Conservation (phyloP, 2,113 vertebrate species). For the Sylvilagus bachmani region DNA sequence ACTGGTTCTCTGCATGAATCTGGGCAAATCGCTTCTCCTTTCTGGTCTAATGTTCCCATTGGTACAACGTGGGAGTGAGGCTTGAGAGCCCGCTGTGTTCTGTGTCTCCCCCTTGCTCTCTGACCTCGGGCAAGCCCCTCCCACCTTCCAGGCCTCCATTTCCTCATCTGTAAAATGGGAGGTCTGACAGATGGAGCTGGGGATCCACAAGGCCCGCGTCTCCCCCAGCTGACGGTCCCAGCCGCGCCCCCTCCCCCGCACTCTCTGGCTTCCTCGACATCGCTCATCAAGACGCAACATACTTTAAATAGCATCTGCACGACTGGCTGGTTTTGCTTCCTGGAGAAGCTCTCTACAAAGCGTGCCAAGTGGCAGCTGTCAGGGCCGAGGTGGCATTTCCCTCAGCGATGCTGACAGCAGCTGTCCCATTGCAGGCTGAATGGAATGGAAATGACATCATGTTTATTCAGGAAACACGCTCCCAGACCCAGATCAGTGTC, state of each 20-base stretch:
- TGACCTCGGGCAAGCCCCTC: background rate
- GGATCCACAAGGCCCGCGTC: background rate
- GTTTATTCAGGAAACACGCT: conserved; percentile 97
- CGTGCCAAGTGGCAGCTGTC: conserved; percentile 96
- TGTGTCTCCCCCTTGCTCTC: conserved; percentile 14
- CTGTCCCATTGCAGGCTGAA: conserved; percentile 95
- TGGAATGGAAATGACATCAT: conserved; percentile 97
- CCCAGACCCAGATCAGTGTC: conserved; percentile 94
- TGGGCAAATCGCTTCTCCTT: background rate
- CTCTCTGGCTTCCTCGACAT: conserved; percentile 80
- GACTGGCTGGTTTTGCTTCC: conserved; percentile 89
- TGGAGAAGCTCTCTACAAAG: conserved; percentile 91
- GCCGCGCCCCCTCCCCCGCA: conserved; percentile 62
- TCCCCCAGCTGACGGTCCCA: conserved; percentile 66
- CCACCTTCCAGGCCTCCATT: conserved; percentile 22
- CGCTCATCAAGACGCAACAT: conserved; percentile 88
- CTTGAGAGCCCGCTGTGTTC: background rate
- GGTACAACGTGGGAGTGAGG: background rate
- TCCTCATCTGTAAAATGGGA: conserved; percentile 73
- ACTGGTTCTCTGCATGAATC: background rate
- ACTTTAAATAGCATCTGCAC: conserved; percentile 93
- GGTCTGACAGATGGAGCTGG: background rate
- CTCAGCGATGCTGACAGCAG: conserved; percentile 96
- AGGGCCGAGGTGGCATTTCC: conserved; percentile 95
- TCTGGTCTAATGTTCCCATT: background rate